These are phyloP conservation scores for Carettochelys insculpta DNA, from an alignment of 2,113 vertebrate genomes.

Conservation along the genomic window DNA sequence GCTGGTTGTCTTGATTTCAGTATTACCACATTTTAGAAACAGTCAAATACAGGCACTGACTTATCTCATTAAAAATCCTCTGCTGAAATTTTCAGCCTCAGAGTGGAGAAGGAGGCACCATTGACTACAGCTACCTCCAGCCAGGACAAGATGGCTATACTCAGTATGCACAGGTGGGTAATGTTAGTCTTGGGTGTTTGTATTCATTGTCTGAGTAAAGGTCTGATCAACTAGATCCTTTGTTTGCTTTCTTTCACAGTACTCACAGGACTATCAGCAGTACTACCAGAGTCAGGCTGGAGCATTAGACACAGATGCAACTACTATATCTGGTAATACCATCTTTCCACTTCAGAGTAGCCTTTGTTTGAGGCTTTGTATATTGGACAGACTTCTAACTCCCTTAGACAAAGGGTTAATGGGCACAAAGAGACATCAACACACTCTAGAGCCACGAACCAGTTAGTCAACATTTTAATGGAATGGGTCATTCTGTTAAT, in stretches of 20 bases:
- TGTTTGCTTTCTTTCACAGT: constrained; percentile 42
- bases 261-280: constrained; percentile 90
- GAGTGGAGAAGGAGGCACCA: constrained; percentile 83
- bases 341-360: background rate
- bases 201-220: background rate
- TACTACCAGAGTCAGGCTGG: constrained; percentile 86
- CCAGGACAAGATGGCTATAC: constrained; percentile 87
- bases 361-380: too few relatives aligned
- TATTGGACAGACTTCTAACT: too few relatives aligned
- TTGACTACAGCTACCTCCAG: constrained; percentile 91
- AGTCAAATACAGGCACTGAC: background rate
- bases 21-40: background rate
- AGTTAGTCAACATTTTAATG: too few relatives aligned
- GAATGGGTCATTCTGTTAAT: too few relatives aligned
- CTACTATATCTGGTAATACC: constrained; percentile 77
- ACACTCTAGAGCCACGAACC: too few relatives aligned
- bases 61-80: background rate
- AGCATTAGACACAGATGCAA: constrained; percentile 81
- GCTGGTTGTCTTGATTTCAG: background rate
- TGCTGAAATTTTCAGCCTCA: constrained; percentile 80
- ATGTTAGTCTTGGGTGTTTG: background rate
- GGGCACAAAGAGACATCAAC: too few relatives aligned
- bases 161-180: constrained; percentile 87
- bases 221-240: background rate
- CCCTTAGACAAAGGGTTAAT: too few relatives aligned